A percentile compares a stretch with the other conserved stretches of the same genome.
Conservation (phyloP, 2,113 vertebrate genomes). For the Plecturocebus donacophilus region DNA sequence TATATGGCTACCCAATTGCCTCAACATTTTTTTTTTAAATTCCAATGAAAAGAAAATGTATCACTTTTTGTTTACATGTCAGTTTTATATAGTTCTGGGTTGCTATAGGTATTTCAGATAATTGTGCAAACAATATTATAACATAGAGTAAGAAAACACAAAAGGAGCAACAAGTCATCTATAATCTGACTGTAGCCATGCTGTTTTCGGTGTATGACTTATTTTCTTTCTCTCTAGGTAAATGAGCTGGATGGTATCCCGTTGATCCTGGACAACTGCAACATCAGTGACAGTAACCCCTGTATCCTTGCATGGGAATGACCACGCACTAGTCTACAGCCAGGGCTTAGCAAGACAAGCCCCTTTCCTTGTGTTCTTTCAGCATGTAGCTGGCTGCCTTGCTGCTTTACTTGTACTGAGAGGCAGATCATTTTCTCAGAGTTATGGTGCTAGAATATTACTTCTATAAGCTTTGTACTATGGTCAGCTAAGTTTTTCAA, state of each 20-base stretch:
- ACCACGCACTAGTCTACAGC: rapidly evolving
- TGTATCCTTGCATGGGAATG: conserved; percentile 92
- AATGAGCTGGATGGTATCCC: conserved; percentile 93
- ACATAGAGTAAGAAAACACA: background rate
- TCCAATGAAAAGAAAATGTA: background rate
- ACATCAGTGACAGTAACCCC: conserved; percentile 95
- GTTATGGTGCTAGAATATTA: rapidly evolving
- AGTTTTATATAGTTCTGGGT: background rate
- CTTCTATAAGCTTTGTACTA: rapidly evolving
- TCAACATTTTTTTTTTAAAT: background rate
- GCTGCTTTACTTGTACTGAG: background rate
- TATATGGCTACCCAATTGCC: rapidly evolving
- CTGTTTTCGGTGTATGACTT: background rate
- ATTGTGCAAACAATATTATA: rapidly evolving
- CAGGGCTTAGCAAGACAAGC: rapidly evolving
- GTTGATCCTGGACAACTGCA: conserved; percentile 96
- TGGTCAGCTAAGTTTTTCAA: background rate
- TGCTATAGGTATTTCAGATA: background rate
- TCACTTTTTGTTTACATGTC: background rate
- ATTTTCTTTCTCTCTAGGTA: conserved; percentile 85
- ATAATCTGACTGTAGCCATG: rapidly evolving
- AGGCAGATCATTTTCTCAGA: background rate
- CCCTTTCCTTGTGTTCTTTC: rapidly evolving
- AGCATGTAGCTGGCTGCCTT: rapidly evolving
- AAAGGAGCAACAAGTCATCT: rapidly evolving